A percentile compares a stretch with the other conserved stretches of the same genome.
phyloP scores from a whole-genome alignment of 2,888 invertebrate species.

The Amphiduros pacificus region DNA sequence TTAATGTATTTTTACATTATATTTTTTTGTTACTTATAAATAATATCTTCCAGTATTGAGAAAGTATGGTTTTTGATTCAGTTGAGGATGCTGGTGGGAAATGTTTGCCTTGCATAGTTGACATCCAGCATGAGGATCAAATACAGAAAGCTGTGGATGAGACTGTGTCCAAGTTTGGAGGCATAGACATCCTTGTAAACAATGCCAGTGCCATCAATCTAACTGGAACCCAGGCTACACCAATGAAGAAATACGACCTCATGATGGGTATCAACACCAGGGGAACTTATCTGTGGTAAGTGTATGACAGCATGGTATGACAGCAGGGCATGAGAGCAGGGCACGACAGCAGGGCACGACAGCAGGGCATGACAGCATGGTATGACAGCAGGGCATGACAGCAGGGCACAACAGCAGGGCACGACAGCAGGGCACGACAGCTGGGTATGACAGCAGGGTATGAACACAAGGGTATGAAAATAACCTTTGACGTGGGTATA shows the following conservation, averaged over 20 bases:
- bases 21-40: not conserved
- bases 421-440: no score
- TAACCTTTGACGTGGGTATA: no score
- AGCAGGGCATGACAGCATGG: no score
- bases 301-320: no score
- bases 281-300: conserved; percentile 88
- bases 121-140: conserved; percentile 81
- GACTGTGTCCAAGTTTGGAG: conserved; percentile 85
- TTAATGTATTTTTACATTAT: no score
- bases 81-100: conserved; percentile 86
- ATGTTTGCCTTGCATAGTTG: conserved; percentile 83
- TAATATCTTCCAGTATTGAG: not conserved
- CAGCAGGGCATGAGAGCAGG: no score
- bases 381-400: no score
- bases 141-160: conserved; percentile 58
- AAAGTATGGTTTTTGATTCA: conserved; percentile 48
- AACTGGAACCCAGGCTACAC: conserved; percentile 75
- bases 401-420: no score
- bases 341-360: no score
- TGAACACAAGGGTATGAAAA: no score
- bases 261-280: conserved; percentile 94
- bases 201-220: conserved; percentile 90
- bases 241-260: conserved; percentile 95
- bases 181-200: conserved; percentile 90
- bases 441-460: no score